Evolutionary conservation across 2,113 vertebrate genomes (phyloP).

Genomic region (Oryzias celebensis): DNA sequence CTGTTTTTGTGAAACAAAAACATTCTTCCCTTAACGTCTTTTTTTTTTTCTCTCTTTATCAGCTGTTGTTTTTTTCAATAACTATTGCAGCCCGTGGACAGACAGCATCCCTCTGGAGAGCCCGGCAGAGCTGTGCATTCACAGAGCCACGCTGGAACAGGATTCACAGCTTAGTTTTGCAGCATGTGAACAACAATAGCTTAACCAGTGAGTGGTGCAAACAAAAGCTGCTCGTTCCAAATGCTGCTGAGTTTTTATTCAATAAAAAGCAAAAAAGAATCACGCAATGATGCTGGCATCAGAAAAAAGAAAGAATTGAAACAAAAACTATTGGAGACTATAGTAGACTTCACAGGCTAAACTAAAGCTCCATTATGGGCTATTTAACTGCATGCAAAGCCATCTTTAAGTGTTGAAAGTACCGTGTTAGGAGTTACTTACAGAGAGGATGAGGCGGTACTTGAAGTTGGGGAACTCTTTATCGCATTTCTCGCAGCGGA

Average conservation of each 20-base stretch:
- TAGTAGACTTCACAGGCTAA: neutral
- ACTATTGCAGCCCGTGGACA: neutral
- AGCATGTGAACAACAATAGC: conserved; percentile 41
- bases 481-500: conserved; percentile 95
- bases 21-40: too few relatives aligned
- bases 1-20: too few relatives aligned
- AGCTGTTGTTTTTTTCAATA: neutral
- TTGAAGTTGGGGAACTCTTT: conserved; percentile 95
- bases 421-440: conserved; percentile 70
- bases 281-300: too few relatives aligned
- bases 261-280: neutral
- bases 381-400: too few relatives aligned
- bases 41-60: neutral
- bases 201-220: conserved; percentile 27
- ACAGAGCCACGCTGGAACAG: conserved; percentile 11
- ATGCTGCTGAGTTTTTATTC: conserved; percentile 21
- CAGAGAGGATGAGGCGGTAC: conserved; percentile 94
- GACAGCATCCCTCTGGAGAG: conserved; percentile 14
- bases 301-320: too few relatives aligned
- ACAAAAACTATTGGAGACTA: neutral
- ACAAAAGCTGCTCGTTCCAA: conserved; percentile 57
- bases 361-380: neutral
- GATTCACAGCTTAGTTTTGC: conserved; percentile 41
- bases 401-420: neutral
- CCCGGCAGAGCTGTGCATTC: conserved; percentile 1